Base-by-base conservation (phyloP, 2,797 vertebrate species). In the Sebastes kiyomatsui region DNA sequence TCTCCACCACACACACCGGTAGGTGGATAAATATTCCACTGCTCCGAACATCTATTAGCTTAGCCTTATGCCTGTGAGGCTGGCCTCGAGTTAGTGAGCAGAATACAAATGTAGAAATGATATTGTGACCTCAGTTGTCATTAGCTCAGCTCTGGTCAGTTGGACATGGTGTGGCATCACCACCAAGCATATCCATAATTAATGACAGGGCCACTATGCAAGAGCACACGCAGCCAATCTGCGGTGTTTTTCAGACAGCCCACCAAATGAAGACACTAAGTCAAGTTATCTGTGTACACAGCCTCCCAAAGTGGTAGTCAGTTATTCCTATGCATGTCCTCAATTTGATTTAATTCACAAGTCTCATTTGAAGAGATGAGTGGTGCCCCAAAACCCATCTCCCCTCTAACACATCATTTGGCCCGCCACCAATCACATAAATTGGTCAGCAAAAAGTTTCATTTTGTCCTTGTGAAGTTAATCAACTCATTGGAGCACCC, bases 391-490 rank as follows among this genome's bases (percentile, higher is more conserved):
- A 88, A 90, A 73, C 72, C 82, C 72, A 81, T 84, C 70, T 67
- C 84, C 82, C 77, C 61, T 65, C 79, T 77, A 88, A 84, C 74
- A 22, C 67, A 84, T 84, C 83, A 83, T 90, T 89, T 76, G 80
- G 77, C 84, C 42, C 3, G 1, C 80, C 72, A 93, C 89, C 86
- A 82, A 89, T 93, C 88, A 87, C 84, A 87, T 77, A 92, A 93
- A 93, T 88, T 91, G 92, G 79, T 90, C 82, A 78, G 80, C 80
- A 79, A 80, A 91, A 93, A 91, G 88, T 93, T 95, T 88, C 77
- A 90, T 93, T 94, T 92, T 85, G 87, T 90, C 89, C 90, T 92
- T 93, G 91, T 88, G 88, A 88, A 89, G 88, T 93, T 92, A 93
- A 94, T 94, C 87, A 92, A 90, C 84, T 83, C 85, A 87, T 89